A percentile compares a stretch with the other conserved stretches of the same genome.
Conservation (phyloP, 1,140 invertebrate genomes). For the Diplogasteroides magnus region DNA sequence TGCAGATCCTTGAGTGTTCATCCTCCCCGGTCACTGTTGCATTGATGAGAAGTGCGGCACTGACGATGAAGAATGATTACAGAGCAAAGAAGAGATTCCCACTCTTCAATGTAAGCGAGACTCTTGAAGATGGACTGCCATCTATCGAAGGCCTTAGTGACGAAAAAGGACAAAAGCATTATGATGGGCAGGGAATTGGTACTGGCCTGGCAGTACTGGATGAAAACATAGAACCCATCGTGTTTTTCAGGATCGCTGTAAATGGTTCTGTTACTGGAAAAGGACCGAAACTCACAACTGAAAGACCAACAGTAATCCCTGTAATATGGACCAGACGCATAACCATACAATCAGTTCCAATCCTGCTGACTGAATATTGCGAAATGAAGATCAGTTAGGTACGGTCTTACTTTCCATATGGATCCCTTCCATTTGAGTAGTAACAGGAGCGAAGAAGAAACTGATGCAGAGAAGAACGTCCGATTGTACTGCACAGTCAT, state of each 20-base stretch:
- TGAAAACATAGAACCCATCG: too few relatives aligned
- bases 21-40: background rate
- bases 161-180: background rate
- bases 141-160: background rate
- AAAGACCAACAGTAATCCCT: too few relatives aligned
- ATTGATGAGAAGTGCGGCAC: background rate
- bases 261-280: background rate
- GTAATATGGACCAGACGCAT: too few relatives aligned
- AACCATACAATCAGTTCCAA: too few relatives aligned
- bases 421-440: background rate
- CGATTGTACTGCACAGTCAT: background rate
- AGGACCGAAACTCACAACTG: background rate
- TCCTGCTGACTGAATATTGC: too few relatives aligned
- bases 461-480: background rate
- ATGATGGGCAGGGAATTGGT: background rate
- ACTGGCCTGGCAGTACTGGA: background rate
- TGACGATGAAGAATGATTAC: background rate
- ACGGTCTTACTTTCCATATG: background rate
- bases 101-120: background rate
- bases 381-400: too few relatives aligned
- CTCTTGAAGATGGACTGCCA: background rate
- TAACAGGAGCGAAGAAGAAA: background rate
- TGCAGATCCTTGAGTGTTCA: background rate
- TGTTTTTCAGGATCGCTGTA: too few relatives aligned
- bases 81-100: background rate